phyloP scores from a whole-genome alignment of 1,140 invertebrate genomes.

The Procambarus virginalis region DNA sequence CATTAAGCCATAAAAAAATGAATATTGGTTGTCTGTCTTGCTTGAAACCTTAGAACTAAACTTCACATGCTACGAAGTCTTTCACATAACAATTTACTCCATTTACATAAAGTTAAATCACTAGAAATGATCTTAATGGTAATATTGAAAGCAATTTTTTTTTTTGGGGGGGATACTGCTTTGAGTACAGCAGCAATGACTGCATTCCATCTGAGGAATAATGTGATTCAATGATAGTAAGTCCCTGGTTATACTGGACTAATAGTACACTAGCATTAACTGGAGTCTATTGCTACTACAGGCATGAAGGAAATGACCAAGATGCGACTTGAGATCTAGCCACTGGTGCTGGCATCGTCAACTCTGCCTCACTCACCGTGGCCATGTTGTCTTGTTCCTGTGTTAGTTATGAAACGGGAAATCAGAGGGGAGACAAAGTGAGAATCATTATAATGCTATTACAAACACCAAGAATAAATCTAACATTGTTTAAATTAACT shows the following conservation, averaged over 20 bases:
- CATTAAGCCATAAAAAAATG: neutral
- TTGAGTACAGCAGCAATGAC: no score
- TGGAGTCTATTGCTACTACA: constrained; percentile 32
- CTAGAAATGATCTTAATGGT: neutral
- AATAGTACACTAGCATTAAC: constrained; percentile 6
- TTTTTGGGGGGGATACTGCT: neutral
- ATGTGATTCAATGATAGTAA: no score
- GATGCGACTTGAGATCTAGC: neutral
- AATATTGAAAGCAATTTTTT: neutral
- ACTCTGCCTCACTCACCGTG: constrained; percentile 41
- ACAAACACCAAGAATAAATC: neutral
- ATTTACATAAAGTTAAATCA: neutral
- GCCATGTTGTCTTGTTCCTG: constrained; percentile 54
- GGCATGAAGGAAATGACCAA: neutral
- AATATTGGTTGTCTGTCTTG: neutral
- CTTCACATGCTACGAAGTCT: neutral
- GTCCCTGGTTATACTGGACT: neutral
- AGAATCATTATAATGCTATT: neutral
- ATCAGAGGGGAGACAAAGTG: constrained; percentile 2
- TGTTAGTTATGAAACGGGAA: constrained; percentile 18
- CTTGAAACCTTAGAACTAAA: neutral
- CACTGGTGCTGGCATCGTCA: neutral
- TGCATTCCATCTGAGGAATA: no score
- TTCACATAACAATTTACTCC: neutral
- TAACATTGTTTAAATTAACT: no score